Conservation (phyloP, 2,797 vertebrate genomes). For the Sphenopsis melanotis region DNA sequence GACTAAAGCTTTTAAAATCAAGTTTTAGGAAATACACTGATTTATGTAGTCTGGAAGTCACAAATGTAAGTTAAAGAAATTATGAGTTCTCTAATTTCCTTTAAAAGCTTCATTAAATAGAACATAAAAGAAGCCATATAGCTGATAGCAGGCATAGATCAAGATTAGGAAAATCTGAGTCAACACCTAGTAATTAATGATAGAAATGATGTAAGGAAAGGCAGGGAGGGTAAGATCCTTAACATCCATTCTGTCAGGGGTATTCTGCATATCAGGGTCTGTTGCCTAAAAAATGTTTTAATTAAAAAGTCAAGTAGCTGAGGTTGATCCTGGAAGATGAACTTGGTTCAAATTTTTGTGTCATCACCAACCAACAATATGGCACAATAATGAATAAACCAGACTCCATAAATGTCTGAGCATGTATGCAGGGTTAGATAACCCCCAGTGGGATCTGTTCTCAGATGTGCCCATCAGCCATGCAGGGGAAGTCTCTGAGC, state of each 20-base stretch:
- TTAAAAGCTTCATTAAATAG: slow-evolving; percentile 1
- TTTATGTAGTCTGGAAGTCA: not conserved
- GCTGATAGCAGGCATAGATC: not conserved
- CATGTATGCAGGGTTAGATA: not conserved
- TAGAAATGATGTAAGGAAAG: not conserved
- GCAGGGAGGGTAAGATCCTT: not conserved
- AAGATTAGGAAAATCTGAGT: not conserved
- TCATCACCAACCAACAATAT: not conserved
- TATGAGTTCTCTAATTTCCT: not conserved
- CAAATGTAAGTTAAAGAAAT: not conserved
- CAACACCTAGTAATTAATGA: not conserved
- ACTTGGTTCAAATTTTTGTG: not conserved
- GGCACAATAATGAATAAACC: not conserved
- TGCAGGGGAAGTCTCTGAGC: not conserved
- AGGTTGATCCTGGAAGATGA: slow-evolving; percentile 4
- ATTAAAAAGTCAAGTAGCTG: not conserved
- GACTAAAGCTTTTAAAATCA: not conserved
- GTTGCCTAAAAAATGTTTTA: not conserved
- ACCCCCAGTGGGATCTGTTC: not conserved
- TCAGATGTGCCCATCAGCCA: not conserved
- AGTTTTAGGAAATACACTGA: not conserved
- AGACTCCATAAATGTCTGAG: not conserved
- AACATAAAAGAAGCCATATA: not conserved
- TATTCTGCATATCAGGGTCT: not conserved
- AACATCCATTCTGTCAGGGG: not conserved